Base-by-base conservation (phyloP, 2,797 vertebrate genomes). In the Toxotes lorentzi region DNA sequence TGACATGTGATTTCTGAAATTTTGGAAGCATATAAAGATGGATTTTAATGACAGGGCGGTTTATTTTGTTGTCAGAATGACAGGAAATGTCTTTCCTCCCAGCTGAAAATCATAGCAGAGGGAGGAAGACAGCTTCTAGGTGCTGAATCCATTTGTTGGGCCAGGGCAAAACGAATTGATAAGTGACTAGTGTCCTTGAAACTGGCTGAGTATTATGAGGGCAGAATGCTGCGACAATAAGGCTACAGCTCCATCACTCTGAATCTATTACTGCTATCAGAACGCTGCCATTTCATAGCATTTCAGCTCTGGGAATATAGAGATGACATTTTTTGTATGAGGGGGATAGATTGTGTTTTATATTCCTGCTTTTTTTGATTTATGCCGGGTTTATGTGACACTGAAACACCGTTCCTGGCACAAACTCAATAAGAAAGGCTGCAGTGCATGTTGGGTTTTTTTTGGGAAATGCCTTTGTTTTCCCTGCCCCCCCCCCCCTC, bases 111-210 rank as follows among this genome's bases (percentile, higher is more conserved):
- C 24, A 66, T 61, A 48, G 54, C 43, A 4, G 30, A 27, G 38
- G 35, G 21, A 17, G 40, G 65, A 57, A 56, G 32, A 14, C 66
- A 21, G 32, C 40, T 51, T 58, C 17, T 23, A 54, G 57, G 30
- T 66, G 30, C 12, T 60, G 50, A 56, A 66, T 34, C 10, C 71
- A 27, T 72, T 79, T 50, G 43, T 45, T 38, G 8, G 23, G 21
- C 50, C 2, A 0, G 35, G 34, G 56, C 65, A 62, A 76, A 61
- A 51, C 32, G 73, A 74, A 50, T 7, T 50, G 48, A 24, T 51
- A 51, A 71, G 58, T 51, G 56, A 38, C 8, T 21, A 0, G 41
- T 73, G 69, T 72, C 66, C 78, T 75, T 75, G 62, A 59, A 82
- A 61, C 19, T 10, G 47, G 16, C 14, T 71, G 59, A 76, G 62